Conservation (phyloP, 1,140 invertebrate species). For the Brachionus sp. region DNA sequence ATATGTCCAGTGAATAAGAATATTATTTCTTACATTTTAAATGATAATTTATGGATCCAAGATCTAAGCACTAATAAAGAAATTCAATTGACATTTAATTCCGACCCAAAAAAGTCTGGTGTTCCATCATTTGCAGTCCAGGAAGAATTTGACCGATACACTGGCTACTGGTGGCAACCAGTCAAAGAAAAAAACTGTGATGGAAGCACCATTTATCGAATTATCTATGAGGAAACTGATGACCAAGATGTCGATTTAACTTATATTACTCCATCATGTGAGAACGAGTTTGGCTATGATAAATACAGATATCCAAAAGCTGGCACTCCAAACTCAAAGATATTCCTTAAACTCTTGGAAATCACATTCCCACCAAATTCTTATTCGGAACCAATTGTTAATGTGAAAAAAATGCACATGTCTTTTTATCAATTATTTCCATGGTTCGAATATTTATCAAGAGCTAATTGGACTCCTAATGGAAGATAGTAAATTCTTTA, state of each 20-base stretch:
- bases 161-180: conserved; percentile 96
- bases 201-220: conserved; percentile 67
- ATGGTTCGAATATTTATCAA: conserved; percentile 86
- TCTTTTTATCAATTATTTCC: conserved; percentile 67
- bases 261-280: conserved; percentile 76
- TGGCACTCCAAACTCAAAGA: conserved; percentile 81
- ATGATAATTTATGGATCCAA: conserved; percentile 34
- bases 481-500: conserved; percentile 71
- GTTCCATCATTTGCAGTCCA: conserved; percentile 94
- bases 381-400: conserved; percentile 46
- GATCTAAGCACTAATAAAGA: conserved; percentile 18
- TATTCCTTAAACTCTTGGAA: conserved; percentile 79
- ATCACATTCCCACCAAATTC: conserved; percentile 64
- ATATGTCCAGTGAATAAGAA: conserved; percentile 21
- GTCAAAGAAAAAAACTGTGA: conserved; percentile 57
- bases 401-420: conserved; percentile 50
- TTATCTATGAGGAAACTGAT: conserved; percentile 93
- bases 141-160: conserved; percentile 93
- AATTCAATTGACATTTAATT: background rate
- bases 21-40: conserved; percentile 7
- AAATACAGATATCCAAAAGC: conserved; percentile 88
- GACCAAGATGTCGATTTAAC: conserved; percentile 87
- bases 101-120: conserved; percentile 63
- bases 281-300: conserved; percentile 73
- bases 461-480: conserved; percentile 86